Evolutionary conservation across 2,888 invertebrate species (phyloP), one percentile per base, ranked within the genome.

Genomic region (Drosophila neotestacea): DNA sequence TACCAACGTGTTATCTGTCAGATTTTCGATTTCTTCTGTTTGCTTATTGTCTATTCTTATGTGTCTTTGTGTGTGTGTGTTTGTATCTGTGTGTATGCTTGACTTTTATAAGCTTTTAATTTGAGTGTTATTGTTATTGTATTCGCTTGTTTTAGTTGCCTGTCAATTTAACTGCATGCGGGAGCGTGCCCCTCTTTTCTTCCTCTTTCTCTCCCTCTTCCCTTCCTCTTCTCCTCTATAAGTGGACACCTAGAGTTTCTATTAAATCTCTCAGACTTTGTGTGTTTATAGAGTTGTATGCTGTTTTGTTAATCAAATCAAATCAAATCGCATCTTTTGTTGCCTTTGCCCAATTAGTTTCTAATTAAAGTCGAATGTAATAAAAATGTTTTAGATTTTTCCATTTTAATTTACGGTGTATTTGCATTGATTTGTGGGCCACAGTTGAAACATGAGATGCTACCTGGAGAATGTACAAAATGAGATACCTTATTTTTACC

Each of bases 31-130:
- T 68, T 85, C 56, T 50, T 42, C 50, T 78, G 66, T 81, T 74
- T 78, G 60, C 28, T 16, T 54, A 10, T 62, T 52, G 41, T 54
- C 10, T 47, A 42, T 42, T n/a, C 16, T 13, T n/a, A 34, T 46
- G 46, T 39, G 42, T 52, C 38, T 30, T 16, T 61, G 47, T 48
- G 36, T 30, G 46, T 62, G 34, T 52, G 47, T 41, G 27, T 38
- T 47, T 44, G 54, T 65, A 36, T 51, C 6, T 62, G 48, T 22
- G 65, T 48, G 62, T 50, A 10, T 76, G 66, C 50, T 66, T 79
- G 90, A 85, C 85, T 90, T 85, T 85, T 88, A 85, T 83, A 89
- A 83, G 89, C 72, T 83, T 85, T 89, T 89, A 85, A 85, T 85
- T 86, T 80, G 90, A 88, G 85, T 88, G 81, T 90, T 88, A 86